phyloP scores from a whole-genome alignment of 2,888 invertebrate species.

The Phengaris alcon region DNA sequence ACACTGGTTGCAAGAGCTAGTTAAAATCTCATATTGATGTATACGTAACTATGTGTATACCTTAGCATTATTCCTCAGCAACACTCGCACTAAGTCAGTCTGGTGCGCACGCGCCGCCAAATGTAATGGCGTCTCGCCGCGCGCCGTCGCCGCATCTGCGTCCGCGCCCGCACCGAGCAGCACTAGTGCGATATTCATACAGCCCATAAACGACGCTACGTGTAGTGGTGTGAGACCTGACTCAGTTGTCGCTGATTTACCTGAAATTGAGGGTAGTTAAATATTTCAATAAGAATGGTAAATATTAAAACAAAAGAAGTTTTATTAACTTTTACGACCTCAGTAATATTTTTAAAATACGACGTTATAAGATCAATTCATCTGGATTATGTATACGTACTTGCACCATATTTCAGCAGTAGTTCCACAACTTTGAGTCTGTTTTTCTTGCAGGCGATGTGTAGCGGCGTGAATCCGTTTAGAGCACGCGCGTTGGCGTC shows the following conservation, averaged over 20 bases:
- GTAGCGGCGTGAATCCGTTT: conserved; percentile 98
- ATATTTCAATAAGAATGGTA: background rate
- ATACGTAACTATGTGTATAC: conserved; percentile 56
- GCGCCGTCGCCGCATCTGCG: conserved; percentile 95
- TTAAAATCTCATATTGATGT: too few relatives aligned
- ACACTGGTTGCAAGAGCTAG: too few relatives aligned
- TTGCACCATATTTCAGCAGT: conserved; percentile 95
- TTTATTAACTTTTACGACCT: too few relatives aligned
- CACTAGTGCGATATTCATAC: conserved; percentile 98
- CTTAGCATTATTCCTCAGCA: conserved; percentile 95
- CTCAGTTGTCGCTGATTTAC: conserved; percentile 84
- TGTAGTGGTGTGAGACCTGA: conserved; percentile 96
- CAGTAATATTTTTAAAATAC: too few relatives aligned
- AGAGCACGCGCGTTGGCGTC: conserved; percentile 97
- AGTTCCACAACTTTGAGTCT: conserved; percentile 97
- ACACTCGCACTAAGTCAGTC: conserved; percentile 96
- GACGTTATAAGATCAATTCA: too few relatives aligned
- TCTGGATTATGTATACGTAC: conserved; percentile 60
- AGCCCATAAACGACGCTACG: conserved; percentile 99
- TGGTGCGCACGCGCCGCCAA: conserved; percentile 98
- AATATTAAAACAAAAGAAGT: too few relatives aligned
- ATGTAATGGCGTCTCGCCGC: conserved; percentile 98
- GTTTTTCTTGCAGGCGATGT: conserved; percentile 99
- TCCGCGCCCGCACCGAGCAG: conserved; percentile 94
- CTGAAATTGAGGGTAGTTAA: conserved; percentile 46